These are phyloP conservation scores for Alosa alosa DNA, from an alignment of 2,113 vertebrate genomes.

Conservation along the genomic window DNA sequence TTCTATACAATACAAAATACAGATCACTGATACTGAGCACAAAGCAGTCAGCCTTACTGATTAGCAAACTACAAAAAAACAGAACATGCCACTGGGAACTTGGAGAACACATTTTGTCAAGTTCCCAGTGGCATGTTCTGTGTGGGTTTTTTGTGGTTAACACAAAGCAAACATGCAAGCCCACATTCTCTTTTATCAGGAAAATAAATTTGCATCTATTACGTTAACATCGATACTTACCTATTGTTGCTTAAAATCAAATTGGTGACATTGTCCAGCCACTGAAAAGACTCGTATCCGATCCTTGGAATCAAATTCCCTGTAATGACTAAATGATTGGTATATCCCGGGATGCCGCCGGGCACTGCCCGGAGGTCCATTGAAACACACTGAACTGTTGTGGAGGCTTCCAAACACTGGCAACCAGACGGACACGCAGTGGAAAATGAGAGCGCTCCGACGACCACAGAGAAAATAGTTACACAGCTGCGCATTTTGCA, in stretches of 20 bases:
- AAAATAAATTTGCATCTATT: too few species aligned
- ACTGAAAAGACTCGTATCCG: constrained; percentile 61
- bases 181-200: too few species aligned
- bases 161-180: too few species aligned
- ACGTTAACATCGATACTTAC: constrained; percentile 50
- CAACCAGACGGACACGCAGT: constrained; percentile 69
- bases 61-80: neutral
- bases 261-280: constrained; percentile 66
- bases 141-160: too few species aligned
- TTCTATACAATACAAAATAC: neutral
- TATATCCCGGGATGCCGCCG: constrained; percentile 60
- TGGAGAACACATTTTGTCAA: neutral
- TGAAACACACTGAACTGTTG: constrained; percentile 69
- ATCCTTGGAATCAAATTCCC: constrained; percentile 67
- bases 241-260: constrained; percentile 75
- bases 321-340: constrained; percentile 66
- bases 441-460: constrained; percentile 51
- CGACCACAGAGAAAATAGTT: constrained; percentile 55
- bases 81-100: too few species aligned
- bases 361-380: constrained; percentile 64
- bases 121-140: too few species aligned
- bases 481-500: constrained; percentile 59
- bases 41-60: constrained; percentile 16
- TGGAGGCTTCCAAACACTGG: constrained; percentile 67
- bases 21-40: neutral